Evolutionary conservation across 2,113 vertebrate species (phyloP), one percentile per base, ranked within the genome.

Genomic region (Sebastes fasciatus): DNA sequence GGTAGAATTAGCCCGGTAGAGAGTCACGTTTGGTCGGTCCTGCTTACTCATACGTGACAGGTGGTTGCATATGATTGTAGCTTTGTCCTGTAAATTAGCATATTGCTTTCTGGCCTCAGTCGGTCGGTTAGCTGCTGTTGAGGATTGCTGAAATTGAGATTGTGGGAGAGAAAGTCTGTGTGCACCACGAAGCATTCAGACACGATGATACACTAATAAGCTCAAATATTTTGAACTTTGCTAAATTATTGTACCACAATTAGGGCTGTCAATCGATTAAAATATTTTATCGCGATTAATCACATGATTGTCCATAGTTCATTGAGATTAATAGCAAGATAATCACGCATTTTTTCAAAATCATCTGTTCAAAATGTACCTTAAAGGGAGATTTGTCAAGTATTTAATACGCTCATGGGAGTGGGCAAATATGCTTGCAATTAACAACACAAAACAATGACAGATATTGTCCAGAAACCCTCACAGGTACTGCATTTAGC

Each of bases 71-170:
- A 49, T 66, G 19, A 66, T 68, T 65, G 60, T 69, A 45, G n/a
- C 62, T 75, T 75, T 16, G 61, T 63, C 34, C 61, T 54, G 19
- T 66, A 49, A 58, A 90, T 91, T 72, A 87, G 65, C 89, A 89
- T 83, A 58, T 80, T 86, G 84, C 75, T 83, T 54, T 64, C 46
- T 60, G 74, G 67, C 60, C 68, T 85, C 74, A 63, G 66, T 65
- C 34, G 66, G 51, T 82, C 57, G 72, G 52, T 80, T 55, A 64
- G 85, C 78, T 88, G 84, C 61, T 84, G 78, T 84, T 80, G 80
- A 64, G 23, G 57, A 74, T 63, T 74, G 21, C 63, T 86, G 77
- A 80, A 86, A 83, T 77, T 83, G 55, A 83, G 85, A 77, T 77
- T 74, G 60, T 75, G 46, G 78, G 67, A 74, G 64, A 61, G 65